A percentile compares a stretch with the other conserved stretches of the same genome.
Conservation (phyloP, 2,888 invertebrate species). For the Elgonia sp. region DNA sequence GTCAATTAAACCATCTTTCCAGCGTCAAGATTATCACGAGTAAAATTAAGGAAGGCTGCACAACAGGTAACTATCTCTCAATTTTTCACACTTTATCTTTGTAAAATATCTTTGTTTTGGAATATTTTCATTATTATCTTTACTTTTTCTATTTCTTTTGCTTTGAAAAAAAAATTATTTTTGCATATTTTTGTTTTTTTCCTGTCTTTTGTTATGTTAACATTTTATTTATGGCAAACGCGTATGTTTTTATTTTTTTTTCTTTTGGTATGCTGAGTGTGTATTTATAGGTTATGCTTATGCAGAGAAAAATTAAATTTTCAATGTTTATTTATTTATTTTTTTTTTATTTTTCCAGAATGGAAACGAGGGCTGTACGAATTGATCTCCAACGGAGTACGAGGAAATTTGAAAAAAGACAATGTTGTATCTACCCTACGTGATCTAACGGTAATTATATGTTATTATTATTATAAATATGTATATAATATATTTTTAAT, state of each 20-base stretch:
- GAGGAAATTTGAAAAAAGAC: conserved; percentile 93
- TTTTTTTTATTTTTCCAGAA: conserved; percentile 88
- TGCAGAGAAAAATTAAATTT: no score
- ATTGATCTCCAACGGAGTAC: conserved; percentile 92
- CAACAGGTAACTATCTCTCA: conserved; percentile 81
- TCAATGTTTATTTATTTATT: neutral
- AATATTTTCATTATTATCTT: conserved; percentile 1
- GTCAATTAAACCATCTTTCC: conserved; percentile 86
- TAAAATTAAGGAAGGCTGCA: conserved; percentile 86
- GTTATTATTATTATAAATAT: neutral
- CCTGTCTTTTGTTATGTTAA: no score
- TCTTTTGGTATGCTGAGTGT: no score
- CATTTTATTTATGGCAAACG: no score
- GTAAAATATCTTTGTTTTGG: neutral
- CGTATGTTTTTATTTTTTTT: no score
- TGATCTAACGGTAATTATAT: conserved; percentile 91
- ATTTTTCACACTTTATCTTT: neutral
- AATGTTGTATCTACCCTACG: conserved; percentile 91
- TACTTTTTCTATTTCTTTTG: no score
- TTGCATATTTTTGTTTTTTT: no score
- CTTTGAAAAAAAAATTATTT: no score
- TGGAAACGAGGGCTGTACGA: conserved; percentile 93
- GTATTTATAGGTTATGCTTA: no score
- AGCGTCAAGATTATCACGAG: conserved; percentile 86
- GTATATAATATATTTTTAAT: neutral